Conservation (phyloP, 2,113 vertebrate species). For the Oceanites oceanicus region DNA sequence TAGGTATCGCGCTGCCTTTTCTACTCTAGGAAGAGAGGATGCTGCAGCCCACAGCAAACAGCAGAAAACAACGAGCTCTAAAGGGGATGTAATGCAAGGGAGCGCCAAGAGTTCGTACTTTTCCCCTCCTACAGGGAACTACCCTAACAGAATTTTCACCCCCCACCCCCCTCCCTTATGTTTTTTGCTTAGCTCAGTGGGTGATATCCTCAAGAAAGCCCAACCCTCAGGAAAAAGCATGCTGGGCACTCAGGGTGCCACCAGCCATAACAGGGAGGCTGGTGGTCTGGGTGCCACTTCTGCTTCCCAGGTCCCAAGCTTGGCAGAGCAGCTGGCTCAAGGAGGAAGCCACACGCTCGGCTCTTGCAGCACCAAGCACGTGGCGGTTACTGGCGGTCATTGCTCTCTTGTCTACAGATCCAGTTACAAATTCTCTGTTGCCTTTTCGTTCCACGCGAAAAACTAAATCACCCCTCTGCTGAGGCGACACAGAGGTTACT, state of each 20-base stretch:
- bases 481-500: slow-evolving; percentile 22
- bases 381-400: slow-evolving; percentile 75
- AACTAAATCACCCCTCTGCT: slow-evolving; percentile 50
- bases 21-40: not conserved
- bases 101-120: not conserved
- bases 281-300: rapidly evolving
- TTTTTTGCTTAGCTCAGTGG: not conserved
- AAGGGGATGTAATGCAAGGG: not conserved
- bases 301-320: not conserved
- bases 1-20: not conserved
- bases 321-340: not conserved
- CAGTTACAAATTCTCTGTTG: slow-evolving; percentile 64
- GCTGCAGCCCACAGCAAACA: rapidly evolving
- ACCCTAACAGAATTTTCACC: not conserved
- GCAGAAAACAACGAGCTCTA: not conserved
- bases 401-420: slow-evolving; percentile 68
- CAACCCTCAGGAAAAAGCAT: not conserved
- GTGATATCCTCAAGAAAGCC: not conserved
- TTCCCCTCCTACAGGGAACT: no score
- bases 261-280: rapidly evolving
- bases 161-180: rapidly evolving
- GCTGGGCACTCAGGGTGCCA: not conserved
- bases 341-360: not conserved
- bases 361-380: not conserved
- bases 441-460: slow-evolving; percentile 53